Conservation (phyloP, 2,797 vertebrate species). For the Nannoperca obscura region DNA sequence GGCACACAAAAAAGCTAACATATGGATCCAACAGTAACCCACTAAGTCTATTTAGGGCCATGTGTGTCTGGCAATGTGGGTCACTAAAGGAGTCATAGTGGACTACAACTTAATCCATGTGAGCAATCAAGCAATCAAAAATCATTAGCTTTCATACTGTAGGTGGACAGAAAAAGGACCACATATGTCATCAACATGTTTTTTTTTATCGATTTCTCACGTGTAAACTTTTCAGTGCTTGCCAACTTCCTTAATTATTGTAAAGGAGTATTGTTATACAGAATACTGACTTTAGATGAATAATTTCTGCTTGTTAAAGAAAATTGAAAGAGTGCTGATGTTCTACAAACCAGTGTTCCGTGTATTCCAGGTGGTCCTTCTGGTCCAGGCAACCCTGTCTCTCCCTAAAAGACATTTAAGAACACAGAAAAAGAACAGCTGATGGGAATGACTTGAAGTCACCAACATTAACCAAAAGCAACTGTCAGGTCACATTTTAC, state of each 20-base stretch:
- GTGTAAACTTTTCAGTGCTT: not conserved
- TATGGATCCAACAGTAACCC: not conserved
- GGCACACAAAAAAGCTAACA: not conserved
- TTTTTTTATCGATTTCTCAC: not conserved
- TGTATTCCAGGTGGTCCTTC: conserved; percentile 76
- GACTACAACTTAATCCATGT: not conserved
- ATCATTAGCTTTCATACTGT: no score
- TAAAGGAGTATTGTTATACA: not conserved
- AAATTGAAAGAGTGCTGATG: not conserved
- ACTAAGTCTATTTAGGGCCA: not conserved
- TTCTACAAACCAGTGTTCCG: conserved; percentile 71
- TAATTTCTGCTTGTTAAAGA: not conserved
- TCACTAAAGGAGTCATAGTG: not conserved
- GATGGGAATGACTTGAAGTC: not conserved
- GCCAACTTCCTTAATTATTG: not conserved
- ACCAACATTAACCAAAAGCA: not conserved
- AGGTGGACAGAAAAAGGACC: no score
- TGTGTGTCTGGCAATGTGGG: not conserved
- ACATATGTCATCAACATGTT: not conserved
- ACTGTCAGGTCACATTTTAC: conserved; percentile 57
- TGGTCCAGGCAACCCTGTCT: conserved; percentile 74
- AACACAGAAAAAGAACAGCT: conserved; percentile 11
- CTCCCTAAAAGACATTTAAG: conserved; percentile 72
- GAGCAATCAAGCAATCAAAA: not conserved
- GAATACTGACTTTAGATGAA: not conserved